phyloP scores from a whole-genome alignment of 2,888 invertebrate species.

The Diaphora mendica region DNA sequence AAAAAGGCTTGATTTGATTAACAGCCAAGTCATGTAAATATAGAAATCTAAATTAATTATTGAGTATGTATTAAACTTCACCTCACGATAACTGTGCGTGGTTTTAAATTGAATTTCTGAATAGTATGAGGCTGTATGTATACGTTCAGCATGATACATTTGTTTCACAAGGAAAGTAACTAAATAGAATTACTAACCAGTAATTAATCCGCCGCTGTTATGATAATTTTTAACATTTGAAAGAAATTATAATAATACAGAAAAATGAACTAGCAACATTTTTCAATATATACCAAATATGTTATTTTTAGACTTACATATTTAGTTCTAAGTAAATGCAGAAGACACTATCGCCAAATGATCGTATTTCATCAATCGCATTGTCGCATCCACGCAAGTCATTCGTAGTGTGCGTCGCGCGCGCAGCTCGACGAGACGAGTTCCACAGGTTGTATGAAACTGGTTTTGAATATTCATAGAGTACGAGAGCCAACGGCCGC shows the following conservation, averaged over 20 bases:
- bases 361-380: slow-evolving; percentile 45
- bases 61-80: background rate
- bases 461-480: slow-evolving; percentile 77
- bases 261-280: background rate
- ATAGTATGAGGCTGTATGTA: background rate
- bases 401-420: slow-evolving; percentile 27
- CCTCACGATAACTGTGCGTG: background rate
- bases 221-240: background rate
- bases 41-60: background rate
- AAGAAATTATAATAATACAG: too few relatives aligned
- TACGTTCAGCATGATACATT: background rate
- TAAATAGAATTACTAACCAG: too few relatives aligned
- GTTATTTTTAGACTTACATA: background rate
- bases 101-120: background rate
- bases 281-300: background rate
- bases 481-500: slow-evolving; percentile 70
- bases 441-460: slow-evolving; percentile 64
- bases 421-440: slow-evolving; percentile 54
- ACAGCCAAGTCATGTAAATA: background rate
- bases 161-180: too few relatives aligned
- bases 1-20: slow-evolving; percentile 11
- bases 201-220: background rate
- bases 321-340: background rate
- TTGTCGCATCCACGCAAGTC: slow-evolving; percentile 48
- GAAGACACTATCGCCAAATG: slow-evolving; percentile 21